Evolutionary conservation across 2,888 invertebrate species (phyloP).

Genomic region (Anthrax anthrax): DNA sequence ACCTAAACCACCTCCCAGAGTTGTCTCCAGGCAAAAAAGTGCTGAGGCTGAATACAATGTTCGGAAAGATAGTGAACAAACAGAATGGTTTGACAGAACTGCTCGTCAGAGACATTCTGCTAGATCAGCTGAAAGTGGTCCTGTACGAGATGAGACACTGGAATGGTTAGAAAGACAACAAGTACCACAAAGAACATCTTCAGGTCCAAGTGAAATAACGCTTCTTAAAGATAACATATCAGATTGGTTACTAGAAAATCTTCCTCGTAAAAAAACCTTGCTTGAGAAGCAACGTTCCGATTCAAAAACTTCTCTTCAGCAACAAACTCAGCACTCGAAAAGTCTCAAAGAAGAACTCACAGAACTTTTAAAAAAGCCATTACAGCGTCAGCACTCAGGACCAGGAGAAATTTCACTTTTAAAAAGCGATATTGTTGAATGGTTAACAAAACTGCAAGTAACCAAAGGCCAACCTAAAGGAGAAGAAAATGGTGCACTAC

Average conservation of each 20-base stretch:
- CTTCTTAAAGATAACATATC: slow-evolving; percentile 32
- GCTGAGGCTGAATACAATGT: slow-evolving; percentile 17
- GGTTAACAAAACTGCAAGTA: slow-evolving; percentile 31
- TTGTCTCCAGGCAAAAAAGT: slow-evolving; percentile 15
- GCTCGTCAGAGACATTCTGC: slow-evolving; percentile 34
- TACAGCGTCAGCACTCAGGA: slow-evolving; percentile 32
- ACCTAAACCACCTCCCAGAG: slow-evolving; percentile 16
- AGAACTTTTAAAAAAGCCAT: slow-evolving; percentile 30
- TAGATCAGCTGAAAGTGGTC: slow-evolving; percentile 32
- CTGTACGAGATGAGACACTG: slow-evolving; percentile 30
- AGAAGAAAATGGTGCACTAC: slow-evolving; percentile 13
- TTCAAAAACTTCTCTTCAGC: neutral
- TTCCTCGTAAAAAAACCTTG: slow-evolving; percentile 27
- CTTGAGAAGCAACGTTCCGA: slow-evolving; percentile 14
- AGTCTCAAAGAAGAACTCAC: slow-evolving; percentile 27
- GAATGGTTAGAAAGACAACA: slow-evolving; percentile 30
- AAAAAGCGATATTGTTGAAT: slow-evolving; percentile 33
- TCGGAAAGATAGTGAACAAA: slow-evolving; percentile 14
- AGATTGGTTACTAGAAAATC: slow-evolving; percentile 30
- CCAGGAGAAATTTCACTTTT: slow-evolving; percentile 31
- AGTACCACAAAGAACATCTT: slow-evolving; percentile 29
- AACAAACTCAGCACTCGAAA: slow-evolving; percentile 20
- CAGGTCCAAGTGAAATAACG: slow-evolving; percentile 33
- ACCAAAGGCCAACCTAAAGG: slow-evolving; percentile 15
- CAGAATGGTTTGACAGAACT: slow-evolving; percentile 33